Percentiles rank a stretch among this genome's conserved stretches.
These are phyloP conservation scores for Gortyna flavago DNA, from an alignment of 2,888 invertebrate species.

Conservation along the genomic window DNA sequence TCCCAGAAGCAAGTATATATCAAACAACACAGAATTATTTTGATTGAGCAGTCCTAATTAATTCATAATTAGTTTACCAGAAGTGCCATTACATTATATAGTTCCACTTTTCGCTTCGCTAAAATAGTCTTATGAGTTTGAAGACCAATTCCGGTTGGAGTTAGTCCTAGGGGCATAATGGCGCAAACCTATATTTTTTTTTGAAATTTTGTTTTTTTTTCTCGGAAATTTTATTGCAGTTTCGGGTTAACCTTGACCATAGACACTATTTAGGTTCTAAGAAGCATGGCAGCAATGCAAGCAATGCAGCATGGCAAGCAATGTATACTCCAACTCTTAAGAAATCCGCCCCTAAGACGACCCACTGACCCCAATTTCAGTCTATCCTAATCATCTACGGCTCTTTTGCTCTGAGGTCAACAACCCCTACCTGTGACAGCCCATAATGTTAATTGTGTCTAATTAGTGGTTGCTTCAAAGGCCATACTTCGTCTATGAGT, in stretches of 20 bases:
- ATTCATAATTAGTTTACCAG: neutral
- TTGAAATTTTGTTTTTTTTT: too few species aligned
- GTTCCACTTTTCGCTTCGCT: too few species aligned
- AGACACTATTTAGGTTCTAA: too few species aligned
- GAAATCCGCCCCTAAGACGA: too few species aligned
- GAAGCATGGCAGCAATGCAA: too few species aligned
- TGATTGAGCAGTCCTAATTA: neutral
- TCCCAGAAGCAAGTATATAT: neutral
- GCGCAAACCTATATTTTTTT: too few species aligned
- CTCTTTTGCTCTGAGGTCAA: neutral
- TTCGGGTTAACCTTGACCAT: too few species aligned
- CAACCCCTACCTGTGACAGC: neutral
- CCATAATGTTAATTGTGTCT: conserved; percentile 7
- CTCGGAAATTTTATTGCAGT: too few species aligned
- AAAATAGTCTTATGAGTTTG: neutral
- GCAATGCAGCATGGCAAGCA: too few species aligned
- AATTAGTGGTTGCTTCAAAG: conserved; percentile 9
- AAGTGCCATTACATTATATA: neutral
- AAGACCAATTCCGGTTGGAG: neutral
- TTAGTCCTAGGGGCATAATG: too few species aligned
- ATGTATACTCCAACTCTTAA: too few species aligned
- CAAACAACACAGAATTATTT: neutral
- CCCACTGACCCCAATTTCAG: neutral
- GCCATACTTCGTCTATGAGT: neutral
- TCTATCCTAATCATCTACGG: neutral